Evolutionary conservation across 2,797 vertebrate species (phyloP), one percentile per base, ranked within the genome.

Genomic region (Thamnophis elegans): DNA sequence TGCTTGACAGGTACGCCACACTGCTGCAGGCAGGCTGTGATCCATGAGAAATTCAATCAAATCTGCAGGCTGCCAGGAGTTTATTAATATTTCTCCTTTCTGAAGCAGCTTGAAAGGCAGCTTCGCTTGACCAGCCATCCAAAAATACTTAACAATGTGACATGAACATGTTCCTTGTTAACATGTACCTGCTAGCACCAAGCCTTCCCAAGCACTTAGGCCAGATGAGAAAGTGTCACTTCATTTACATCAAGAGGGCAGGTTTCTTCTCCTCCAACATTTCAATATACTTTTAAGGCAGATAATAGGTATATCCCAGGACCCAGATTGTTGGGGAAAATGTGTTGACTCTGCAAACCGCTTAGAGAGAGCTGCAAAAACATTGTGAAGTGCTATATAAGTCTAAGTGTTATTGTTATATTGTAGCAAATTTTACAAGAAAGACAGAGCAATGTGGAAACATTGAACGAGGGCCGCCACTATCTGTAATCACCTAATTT

Each of bases 11-110:
- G 96, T 96, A 94, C 93, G 94, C 96, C 95, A 95, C 95, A 95
- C 96, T 94, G 96, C 94, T 95, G 96, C 95, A 95, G 93, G 95
- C 94, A 85, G 96, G 94, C 97, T 94, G 12, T 95, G 96, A 97
- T 97, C 96, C 97, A 96, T 96, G 94, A 97, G 97, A 98, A 97
- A 97, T 97, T 96, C 94, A 97, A 97, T 97, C 96, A 96, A 96
- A 97, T 96, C 94, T 96, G 94, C 94, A 94, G 94, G 96, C 96
- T 97, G 97, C 97, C 93, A 93, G 95, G 97, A 97, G 94, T 97
- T 97, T 97, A 96, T 97, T 97, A 96, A 97, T 97, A 97, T 96
- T 97, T 97, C 96, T 97, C 95, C 89, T 91, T 97, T 97, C 95
- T 47, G 89, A 97, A 96, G 95, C 95, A 96, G 94, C 97, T 97